Evolutionary conservation across 2,113 vertebrate genomes (phyloP), one percentile per base, ranked within the genome.

Genomic region (Varanus komodoensis): DNA sequence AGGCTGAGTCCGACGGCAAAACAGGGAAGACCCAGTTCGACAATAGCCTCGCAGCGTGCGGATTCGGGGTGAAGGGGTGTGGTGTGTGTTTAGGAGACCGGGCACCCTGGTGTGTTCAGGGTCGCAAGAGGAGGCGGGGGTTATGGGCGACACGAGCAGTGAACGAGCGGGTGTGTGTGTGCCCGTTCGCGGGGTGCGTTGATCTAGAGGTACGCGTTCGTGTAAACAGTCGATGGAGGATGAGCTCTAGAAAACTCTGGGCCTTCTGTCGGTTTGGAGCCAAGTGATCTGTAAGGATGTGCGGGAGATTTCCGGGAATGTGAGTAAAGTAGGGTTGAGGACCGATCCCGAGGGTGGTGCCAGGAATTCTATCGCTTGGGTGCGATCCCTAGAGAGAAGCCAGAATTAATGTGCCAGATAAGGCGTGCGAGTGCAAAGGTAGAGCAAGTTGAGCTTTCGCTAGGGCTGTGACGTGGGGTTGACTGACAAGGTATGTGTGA

Each of bases 251-350:
- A 25, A 68, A 54, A 67, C 48, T 34, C 38, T 7, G 44, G 87
- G 69, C 54, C 54, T 67, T 29, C 74, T 0, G 32, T n/a, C 3
- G 29, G 68, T 61, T 44, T 27, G 75, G 61, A 61, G 19, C 15
- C 32, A 54, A n/a, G 1, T 1, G 25, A 21, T 23, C 44, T 50
- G 34, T 52, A 11, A 11, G 23, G 71, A 32, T 29, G 29, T 34
- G 44, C n/a, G 78, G 64, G 87, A 29, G 50, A 67, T 84, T 89
- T 89, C 73, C 82, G 71, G 81, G 69, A 32, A 74, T 6, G 80
- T 9, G 80, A 4, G 57, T 52, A 54, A 48, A 9, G 38, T 29
- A 29, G 19, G 25, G 5, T 75, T 61, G 27, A 21, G 84, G 81
- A 82, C 5, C 23, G 52, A 25, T n/a, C 38, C 8, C 19, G n/a